Percentiles rank a stretch among this genome's conserved stretches.
Conservation (phyloP, 2,113 vertebrate species). For the Noturus placidus region DNA sequence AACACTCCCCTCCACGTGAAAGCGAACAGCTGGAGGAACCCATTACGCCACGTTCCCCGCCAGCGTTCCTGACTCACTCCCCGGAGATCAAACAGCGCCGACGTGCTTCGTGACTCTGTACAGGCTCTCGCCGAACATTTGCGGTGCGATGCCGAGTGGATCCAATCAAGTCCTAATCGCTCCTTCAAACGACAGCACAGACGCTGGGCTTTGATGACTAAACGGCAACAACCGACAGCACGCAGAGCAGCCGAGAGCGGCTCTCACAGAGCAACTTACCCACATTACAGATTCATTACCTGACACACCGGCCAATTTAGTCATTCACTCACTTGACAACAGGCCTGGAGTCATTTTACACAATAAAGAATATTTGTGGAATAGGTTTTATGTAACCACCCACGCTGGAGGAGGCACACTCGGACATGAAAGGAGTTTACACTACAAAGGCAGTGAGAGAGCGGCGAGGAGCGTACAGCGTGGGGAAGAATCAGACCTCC, state of each 20-base stretch:
- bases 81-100: conserved; percentile 19
- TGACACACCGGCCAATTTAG: conserved; percentile 13
- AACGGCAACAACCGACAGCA: conserved; percentile 63
- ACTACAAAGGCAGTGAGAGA: conserved; percentile 37
- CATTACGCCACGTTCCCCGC: background rate
- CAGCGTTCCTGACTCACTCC: conserved; percentile 4
- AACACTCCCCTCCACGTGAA: conserved; percentile 47
- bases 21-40: conserved; percentile 54
- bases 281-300: conserved; percentile 12
- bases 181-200: conserved; percentile 56
- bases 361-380: background rate
- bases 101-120: conserved; percentile 2
- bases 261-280: background rate
- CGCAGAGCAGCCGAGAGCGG: conserved; percentile 44
- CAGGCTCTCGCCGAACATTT: conserved; percentile 16
- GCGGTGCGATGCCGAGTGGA: conserved; percentile 10
- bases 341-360: background rate
- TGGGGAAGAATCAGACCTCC: conserved; percentile 68
- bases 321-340: conserved; percentile 7
- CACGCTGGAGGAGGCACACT: conserved; percentile 11
- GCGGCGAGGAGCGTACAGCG: conserved; percentile 54
- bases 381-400: conserved; percentile 41
- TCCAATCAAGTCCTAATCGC: conserved; percentile 32
- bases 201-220: conserved; percentile 56
- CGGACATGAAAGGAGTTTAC: conserved; percentile 40